phyloP scores from a whole-genome alignment of 92 coral and sea anemone genomes.

The Galaxea fascicularis region DNA sequence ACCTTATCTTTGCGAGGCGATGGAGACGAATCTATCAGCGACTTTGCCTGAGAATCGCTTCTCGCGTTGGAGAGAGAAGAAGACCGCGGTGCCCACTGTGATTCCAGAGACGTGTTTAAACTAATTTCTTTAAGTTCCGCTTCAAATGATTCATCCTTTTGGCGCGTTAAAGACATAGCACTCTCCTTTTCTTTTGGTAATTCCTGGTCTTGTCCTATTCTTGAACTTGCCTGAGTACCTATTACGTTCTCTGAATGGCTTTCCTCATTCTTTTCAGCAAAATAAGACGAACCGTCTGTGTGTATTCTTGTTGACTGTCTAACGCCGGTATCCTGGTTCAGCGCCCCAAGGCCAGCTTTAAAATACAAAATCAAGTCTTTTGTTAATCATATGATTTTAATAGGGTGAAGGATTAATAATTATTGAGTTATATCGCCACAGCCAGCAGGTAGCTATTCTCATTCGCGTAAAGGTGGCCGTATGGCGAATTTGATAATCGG shows the following conservation, averaged over 20 bases:
- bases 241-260: background rate
- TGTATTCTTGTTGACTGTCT: background rate
- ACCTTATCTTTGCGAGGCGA: background rate
- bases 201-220: background rate
- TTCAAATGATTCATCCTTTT: slow-evolving; percentile 24
- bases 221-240: background rate
- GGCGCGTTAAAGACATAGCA: background rate
- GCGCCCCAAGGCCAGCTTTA: background rate
- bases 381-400: background rate
- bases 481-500: too few relatives aligned
- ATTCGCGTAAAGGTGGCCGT: too few relatives aligned
- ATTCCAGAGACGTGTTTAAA: slow-evolving; percentile 65
- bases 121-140: slow-evolving; percentile 26
- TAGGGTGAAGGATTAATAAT: too few relatives aligned
- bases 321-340: background rate
- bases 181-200: background rate
- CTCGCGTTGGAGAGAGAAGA: slow-evolving; percentile 67
- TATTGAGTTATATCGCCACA: too few relatives aligned
- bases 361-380: background rate
- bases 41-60: slow-evolving; percentile 49
- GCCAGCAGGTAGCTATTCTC: too few relatives aligned
- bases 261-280: background rate
- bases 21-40: background rate
- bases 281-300: background rate
- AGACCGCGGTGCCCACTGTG: slow-evolving; percentile 71